Evolutionary conservation across 2,888 invertebrate genomes (phyloP).

Genomic region (Zhengitettix transpicula): DNA sequence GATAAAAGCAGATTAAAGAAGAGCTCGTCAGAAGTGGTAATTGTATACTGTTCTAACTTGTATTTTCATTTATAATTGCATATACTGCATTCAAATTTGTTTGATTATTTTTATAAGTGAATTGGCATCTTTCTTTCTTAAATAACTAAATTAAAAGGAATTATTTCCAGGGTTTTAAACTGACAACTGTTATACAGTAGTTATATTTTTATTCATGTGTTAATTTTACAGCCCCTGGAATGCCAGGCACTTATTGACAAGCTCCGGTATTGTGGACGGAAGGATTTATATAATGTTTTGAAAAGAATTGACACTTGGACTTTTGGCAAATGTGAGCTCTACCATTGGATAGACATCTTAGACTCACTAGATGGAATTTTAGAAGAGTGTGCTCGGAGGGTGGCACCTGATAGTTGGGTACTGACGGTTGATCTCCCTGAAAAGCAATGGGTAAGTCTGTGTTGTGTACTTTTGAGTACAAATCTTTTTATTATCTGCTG

Average conservation of each 20-base stretch:
- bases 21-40: constrained; percentile 64
- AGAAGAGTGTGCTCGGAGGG: constrained; percentile 50
- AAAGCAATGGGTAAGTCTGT: constrained; percentile 33
- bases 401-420: constrained; percentile 46
- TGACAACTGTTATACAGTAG: not conserved
- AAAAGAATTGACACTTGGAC: constrained; percentile 64
- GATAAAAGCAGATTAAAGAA: constrained; percentile 65
- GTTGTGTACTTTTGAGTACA: too few species aligned
- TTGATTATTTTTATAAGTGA: not conserved
- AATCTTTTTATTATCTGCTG: not conserved
- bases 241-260: constrained; percentile 60
- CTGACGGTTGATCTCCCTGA: constrained; percentile 55
- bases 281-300: constrained; percentile 48
- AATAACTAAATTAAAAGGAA: not conserved
- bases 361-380: constrained; percentile 59
- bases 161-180: not conserved
- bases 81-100: not conserved
- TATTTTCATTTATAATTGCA: not conserved
- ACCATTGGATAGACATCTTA: constrained; percentile 71
- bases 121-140: not conserved
- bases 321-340: constrained; percentile 72
- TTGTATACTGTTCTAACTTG: constrained; percentile 15
- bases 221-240: constrained; percentile 48
- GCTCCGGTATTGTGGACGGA: constrained; percentile 44
- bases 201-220: constrained; percentile 8